Evolutionary conservation across 35 echinoderm and acorn worm genomes (phyloP), one percentile per base, ranked within the genome.

Genomic region (Lytechinus variegatus): DNA sequence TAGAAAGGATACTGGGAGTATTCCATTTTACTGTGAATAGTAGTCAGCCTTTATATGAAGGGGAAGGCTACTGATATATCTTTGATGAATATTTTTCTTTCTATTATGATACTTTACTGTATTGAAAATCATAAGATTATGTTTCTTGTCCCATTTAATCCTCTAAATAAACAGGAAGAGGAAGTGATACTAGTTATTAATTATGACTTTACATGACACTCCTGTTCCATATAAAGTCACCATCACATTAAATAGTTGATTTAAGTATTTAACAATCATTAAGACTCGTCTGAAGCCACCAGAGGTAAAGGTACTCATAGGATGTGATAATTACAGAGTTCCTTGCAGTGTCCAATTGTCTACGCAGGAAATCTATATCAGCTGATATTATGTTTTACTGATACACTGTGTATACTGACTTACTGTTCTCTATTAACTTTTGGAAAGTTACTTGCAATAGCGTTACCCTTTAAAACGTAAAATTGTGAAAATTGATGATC

Each of bases 301-400:
- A 79, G 66, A 24, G 14, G n/a, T 79, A 7, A 24, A n/a, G 19
- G 19, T 24, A n/a, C n/a, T 79, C 29, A 54, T 44, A 90, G 88
- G 88, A 90, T 90, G 88, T 90, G 29, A 90, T 54, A 90, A 90
- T 90, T 90, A 90, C 5, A 58, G 56, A 11, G 56, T 58, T 10
- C 28, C 88, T 90, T 90, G 11, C 27, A 44, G 10, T 52, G 88
- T 90, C 88, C 52, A 19, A 44, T 10, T 52, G 88, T 90, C 88
- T 90, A 19, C 19, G 52, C 29, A 90, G 88, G 88, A 90, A 90
- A 54, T 90, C 88, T 21, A 28, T 44, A 21, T 90, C 88, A 90
- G 28, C 88, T 90, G 88, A 90, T n/a, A n/a, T n/a, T n/a, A n/a
- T n/a, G n/a, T n/a, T n/a, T n/a, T n/a, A n/a, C n/a, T n/a, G n/a